Percentiles rank a stretch among this genome's conserved stretches.
These are phyloP conservation scores for Cabera pusaria DNA, from an alignment of 2,888 invertebrate genomes.

Conservation along the genomic window DNA sequence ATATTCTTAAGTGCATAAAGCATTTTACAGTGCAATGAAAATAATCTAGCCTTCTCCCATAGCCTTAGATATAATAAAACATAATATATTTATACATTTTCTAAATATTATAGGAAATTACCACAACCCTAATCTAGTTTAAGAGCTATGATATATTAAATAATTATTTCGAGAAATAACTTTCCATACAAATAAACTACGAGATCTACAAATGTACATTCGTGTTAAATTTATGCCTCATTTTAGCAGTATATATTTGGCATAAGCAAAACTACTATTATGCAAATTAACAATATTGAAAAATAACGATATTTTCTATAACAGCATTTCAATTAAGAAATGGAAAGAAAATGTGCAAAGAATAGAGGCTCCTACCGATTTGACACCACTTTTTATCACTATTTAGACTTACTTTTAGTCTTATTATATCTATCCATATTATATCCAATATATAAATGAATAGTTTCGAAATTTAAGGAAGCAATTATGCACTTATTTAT, in stretches of 20 bases:
- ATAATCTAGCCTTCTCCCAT: slow-evolving; percentile 22
- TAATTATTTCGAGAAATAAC: slow-evolving; percentile 31
- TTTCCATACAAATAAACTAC: slow-evolving; percentile 34
- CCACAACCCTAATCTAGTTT: slow-evolving; percentile 26
- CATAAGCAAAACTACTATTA: no score
- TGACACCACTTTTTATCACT: slow-evolving; percentile 11
- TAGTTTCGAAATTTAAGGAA: no score
- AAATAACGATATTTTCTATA: slow-evolving; percentile 4
- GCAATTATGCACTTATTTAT: no score
- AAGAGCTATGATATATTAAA: slow-evolving; percentile 2
- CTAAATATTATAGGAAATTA: slow-evolving; percentile 19
- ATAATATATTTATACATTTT: slow-evolving; percentile 21
- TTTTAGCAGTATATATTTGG: background rate
- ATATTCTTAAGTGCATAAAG: slow-evolving; percentile 45
- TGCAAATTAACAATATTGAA: no score
- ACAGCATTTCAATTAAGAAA: slow-evolving; percentile 15
- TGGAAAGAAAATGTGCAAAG: slow-evolving; percentile 12
- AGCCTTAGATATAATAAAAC: slow-evolving; percentile 27
- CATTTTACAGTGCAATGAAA: slow-evolving; percentile 42
- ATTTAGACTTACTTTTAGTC: no score
- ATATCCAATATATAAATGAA: no score
- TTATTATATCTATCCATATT: no score
- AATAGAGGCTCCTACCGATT: slow-evolving; percentile 9
- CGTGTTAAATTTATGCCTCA: no score
- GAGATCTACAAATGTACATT: slow-evolving; percentile 50